phyloP scores from a whole-genome alignment of 2,113 vertebrate genomes.

The Jacana jacana region DNA sequence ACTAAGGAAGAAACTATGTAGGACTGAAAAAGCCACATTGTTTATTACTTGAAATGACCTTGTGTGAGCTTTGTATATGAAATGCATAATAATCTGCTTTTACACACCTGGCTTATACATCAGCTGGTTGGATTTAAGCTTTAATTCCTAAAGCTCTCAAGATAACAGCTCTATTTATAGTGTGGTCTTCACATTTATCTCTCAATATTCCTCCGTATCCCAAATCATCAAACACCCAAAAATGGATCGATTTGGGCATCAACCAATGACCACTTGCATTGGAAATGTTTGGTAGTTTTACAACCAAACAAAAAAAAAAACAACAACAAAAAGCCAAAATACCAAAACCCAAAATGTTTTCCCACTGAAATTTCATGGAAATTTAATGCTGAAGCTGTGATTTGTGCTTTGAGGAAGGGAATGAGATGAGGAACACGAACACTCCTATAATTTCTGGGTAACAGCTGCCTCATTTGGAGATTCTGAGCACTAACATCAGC shows the following conservation, averaged over 20 bases:
- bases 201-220: neutral
- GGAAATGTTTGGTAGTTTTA: neutral
- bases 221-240: neutral
- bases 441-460: neutral
- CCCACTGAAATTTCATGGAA: neutral
- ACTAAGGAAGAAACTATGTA: neutral
- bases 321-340: neutral
- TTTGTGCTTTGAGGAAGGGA: neutral
- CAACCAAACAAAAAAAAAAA: no score
- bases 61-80: slow-evolving; percentile 17
- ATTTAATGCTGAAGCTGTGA: neutral
- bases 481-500: neutral
- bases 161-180: neutral
- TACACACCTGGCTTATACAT: slow-evolving; percentile 34
- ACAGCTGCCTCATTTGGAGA: neutral
- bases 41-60: slow-evolving; percentile 31
- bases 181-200: neutral
- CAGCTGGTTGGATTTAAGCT: slow-evolving; percentile 21
- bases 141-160: slow-evolving; percentile 27
- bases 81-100: slow-evolving; percentile 56
- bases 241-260: neutral
- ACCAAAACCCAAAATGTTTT: neutral
- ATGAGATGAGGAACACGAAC: neutral
- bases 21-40: neutral
- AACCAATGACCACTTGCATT: neutral